phyloP scores from a whole-genome alignment of 2,888 invertebrate genomes.

The Tridacna crocea region DNA sequence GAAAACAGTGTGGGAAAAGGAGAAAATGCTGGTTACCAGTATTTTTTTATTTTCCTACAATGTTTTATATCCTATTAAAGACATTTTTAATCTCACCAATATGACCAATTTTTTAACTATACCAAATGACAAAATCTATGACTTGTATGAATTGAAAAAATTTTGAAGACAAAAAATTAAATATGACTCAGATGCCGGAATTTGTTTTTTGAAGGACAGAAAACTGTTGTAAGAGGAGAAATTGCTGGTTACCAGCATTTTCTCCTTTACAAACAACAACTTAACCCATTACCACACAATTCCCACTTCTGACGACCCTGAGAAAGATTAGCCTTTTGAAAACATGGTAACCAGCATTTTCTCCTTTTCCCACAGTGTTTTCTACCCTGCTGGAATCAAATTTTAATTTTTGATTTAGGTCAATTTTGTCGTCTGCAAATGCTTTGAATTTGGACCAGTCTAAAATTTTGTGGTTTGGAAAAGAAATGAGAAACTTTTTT shows the following conservation, averaged over 20 bases:
- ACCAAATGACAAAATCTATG: no score
- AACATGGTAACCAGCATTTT: not conserved
- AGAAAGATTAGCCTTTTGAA: no score
- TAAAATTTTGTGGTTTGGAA: not conserved
- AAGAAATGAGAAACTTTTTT: no score
- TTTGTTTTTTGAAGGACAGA: not conserved
- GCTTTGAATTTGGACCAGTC: not conserved
- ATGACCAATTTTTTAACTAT: no score
- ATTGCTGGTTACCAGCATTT: no score
- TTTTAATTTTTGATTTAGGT: not conserved
- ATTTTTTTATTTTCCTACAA: not conserved
- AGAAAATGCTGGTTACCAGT: not conserved
- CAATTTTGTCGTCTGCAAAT: not conserved
- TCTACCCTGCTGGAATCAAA: not conserved
- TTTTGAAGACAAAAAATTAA: no score
- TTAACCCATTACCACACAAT: no score
- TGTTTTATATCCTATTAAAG: no score
- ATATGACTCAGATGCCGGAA: not conserved
- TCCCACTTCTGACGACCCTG: no score
- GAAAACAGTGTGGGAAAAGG: not conserved
- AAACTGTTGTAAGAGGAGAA: not conserved
- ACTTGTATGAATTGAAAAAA: no score
- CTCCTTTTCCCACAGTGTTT: not conserved
- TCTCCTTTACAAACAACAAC: no score
- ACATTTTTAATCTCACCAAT: no score